Evolutionary conservation across 2,888 invertebrate species (phyloP).

Genomic region (Drosophila putrida): DNA sequence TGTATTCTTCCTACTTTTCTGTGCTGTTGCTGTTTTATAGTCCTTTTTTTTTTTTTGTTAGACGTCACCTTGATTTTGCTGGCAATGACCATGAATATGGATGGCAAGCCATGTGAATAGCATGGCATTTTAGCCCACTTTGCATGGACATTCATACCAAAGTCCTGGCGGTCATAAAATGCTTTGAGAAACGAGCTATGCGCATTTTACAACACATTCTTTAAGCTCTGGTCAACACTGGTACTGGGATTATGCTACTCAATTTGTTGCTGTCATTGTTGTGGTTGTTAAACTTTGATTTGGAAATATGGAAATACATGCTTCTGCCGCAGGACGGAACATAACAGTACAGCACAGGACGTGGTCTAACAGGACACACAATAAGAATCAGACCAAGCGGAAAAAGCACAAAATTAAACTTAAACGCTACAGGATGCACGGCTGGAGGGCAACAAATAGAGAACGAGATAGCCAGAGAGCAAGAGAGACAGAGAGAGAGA

Average conservation of each 20-base stretch:
- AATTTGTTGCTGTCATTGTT: slow-evolving; percentile 70
- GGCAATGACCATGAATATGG: slow-evolving; percentile 79
- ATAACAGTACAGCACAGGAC: slow-evolving; percentile 34
- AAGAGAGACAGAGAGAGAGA: background rate
- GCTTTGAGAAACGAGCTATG: slow-evolving; percentile 56
- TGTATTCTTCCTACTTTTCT: slow-evolving; percentile 37
- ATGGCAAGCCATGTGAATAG: slow-evolving; percentile 50
- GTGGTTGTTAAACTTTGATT: slow-evolving; percentile 72
- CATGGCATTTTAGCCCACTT: slow-evolving; percentile 67
- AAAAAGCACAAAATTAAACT: slow-evolving; percentile 85
- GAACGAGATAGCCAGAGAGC: background rate
- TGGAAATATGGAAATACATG: slow-evolving; percentile 72
- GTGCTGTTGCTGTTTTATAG: slow-evolving; percentile 34
- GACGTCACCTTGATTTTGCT: slow-evolving; percentile 79
- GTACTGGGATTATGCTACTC: slow-evolving; percentile 56
- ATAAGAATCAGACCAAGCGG: slow-evolving; percentile 83
- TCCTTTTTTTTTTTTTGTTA: slow-evolving; percentile 18
- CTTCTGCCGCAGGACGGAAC: slow-evolving; percentile 13
- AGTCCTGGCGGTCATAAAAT: slow-evolving; percentile 48
- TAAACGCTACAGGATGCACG: slow-evolving; percentile 83
- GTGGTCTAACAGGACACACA: slow-evolving; percentile 58
- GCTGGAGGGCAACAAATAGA: slow-evolving; percentile 55
- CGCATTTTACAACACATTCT: slow-evolving; percentile 64
- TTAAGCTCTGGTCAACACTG: slow-evolving; percentile 49
- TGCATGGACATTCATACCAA: slow-evolving; percentile 52